Base-by-base conservation (phyloP, 2,888 invertebrate genomes). In the Mellilla xanthometata region DNA sequence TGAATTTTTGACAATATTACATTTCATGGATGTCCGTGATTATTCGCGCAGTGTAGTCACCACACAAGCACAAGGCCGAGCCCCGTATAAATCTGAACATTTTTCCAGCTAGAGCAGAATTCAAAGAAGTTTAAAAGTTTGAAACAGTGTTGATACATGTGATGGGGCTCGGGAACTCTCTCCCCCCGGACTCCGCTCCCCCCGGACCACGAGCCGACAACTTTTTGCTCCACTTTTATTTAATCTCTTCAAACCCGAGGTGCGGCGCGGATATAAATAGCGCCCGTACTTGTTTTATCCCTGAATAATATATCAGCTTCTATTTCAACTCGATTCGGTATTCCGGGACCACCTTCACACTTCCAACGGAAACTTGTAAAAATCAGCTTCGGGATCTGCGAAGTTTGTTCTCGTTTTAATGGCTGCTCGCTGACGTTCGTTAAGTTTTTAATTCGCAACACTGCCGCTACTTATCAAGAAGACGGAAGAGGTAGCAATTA, bases 101-200 rank as follows among this genome's bases (percentile, higher is more conserved):
- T 72, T 75, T 73, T 71, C 72, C 62, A 60, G 62, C 56, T 56
- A 49, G 58, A 60, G 54, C 63, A 62, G 64, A 68, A 65, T 71
- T 60, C 65, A 54, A 68, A 65, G 61, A 68, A 74, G 72, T 73
- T 74, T 59, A 47, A 57, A 72, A 76, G 55, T 76, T 72, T 64
- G 56, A 63, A 70, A 72, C 67, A 63, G 63, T 67, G 66, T 69
- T 70, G 73, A 71, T 75, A 72, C 69, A 72, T 71, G 73, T 65
- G 66, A 74, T 66, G 67, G 61, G 64, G 66, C 68, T 75, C 63
- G 56, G 51, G 44, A 68, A 68, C 56, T 67, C 62, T 40, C 46
- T 48, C 54, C 49, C 41, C 41, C 54, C 2, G 8, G 3, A 6
- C 19, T 19, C 19, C 3, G 19, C 19, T 6, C 11, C 24, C 29